phyloP scores from a whole-genome alignment of 2,113 vertebrate species.

The Phylloscopus whistleri region DNA sequence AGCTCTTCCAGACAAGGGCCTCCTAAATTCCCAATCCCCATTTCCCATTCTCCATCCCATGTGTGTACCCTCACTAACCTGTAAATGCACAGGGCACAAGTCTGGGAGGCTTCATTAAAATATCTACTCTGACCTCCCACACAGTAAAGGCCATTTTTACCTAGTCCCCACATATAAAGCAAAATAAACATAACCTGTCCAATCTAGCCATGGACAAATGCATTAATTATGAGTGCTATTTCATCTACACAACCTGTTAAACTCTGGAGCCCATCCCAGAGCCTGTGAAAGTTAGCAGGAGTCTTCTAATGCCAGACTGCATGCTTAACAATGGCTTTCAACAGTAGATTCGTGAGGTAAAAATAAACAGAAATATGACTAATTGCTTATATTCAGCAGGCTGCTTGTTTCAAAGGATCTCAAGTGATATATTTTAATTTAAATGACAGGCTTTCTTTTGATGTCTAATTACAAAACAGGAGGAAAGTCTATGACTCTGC shows the following conservation, averaged over 20 bases:
- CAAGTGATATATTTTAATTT: not conserved
- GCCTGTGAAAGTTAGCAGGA: not conserved
- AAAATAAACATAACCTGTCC: not conserved
- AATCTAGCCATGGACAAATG: not conserved
- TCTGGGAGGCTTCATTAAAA: not conserved
- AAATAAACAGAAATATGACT: conserved; percentile 45
- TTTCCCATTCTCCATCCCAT: not conserved
- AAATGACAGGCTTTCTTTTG: conserved; percentile 6
- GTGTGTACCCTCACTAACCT: not conserved
- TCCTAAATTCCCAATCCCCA: not conserved
- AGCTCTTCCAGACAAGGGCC: not conserved
- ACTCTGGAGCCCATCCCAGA: not conserved
- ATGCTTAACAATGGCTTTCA: conserved; percentile 6
- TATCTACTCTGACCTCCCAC: not conserved
- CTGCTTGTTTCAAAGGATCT: conserved; percentile 25
- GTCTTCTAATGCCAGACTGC: not conserved
- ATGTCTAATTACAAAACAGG: conserved; percentile 11
- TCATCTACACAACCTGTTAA: not conserved
- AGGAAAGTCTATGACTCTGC: not conserved
- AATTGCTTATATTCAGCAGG: not conserved
- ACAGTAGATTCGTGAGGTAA: not conserved
- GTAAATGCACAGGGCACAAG: not conserved
- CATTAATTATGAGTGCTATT: not conserved
- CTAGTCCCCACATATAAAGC: not conserved
- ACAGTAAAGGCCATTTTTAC: not conserved